Evolutionary conservation across 2,888 invertebrate genomes (phyloP).

Genomic region (Macrophya annulata): DNA sequence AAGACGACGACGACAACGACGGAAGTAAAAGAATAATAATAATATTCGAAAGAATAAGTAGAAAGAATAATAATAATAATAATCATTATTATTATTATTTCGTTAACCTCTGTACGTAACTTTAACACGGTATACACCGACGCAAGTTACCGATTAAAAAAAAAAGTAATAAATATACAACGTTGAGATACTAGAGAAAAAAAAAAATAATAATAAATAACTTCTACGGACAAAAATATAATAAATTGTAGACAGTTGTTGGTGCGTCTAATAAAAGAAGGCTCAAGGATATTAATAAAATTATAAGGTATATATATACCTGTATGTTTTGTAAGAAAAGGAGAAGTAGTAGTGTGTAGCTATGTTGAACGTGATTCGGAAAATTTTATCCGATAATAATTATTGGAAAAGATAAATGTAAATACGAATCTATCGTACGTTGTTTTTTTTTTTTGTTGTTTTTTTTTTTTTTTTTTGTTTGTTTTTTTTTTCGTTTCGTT

Average conservation of each 20-base stretch:
- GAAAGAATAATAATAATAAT: neutral
- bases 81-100: neutral
- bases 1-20: neutral
- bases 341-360: neutral
- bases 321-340: neutral
- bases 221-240: neutral
- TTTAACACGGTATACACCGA: neutral
- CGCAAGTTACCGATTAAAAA: neutral
- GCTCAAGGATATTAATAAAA: slow-evolving; percentile 26
- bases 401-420: neutral
- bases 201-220: neutral
- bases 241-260: neutral
- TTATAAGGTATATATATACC: neutral
- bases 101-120: slow-evolving; percentile 14
- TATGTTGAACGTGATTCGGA: slow-evolving; percentile 3
- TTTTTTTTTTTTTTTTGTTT: neutral
- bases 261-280: slow-evolving; percentile 18
- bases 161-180: neutral
- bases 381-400: neutral
- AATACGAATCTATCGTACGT: neutral
- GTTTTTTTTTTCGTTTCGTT: neutral
- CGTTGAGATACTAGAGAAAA: neutral
- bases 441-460: neutral
- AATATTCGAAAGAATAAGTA: neutral
- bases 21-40: neutral